These are phyloP conservation scores for Anneissia japonica DNA, from an alignment of 35 echinoderm and acorn worm genomes.

Conservation along the genomic window DNA sequence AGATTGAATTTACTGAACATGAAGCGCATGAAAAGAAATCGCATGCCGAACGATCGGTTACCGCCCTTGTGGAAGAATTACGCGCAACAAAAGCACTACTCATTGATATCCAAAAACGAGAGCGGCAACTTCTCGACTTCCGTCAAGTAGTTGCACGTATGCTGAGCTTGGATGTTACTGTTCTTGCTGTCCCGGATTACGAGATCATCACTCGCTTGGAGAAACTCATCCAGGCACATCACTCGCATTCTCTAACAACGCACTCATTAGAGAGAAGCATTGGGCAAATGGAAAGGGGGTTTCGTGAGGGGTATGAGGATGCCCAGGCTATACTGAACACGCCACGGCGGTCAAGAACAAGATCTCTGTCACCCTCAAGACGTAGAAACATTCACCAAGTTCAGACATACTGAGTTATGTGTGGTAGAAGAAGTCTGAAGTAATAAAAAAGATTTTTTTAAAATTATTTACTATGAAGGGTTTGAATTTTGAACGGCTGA, in stretches of 20 bases:
- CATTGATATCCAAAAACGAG: slow-evolving; percentile 50
- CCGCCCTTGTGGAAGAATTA: slow-evolving; percentile 51
- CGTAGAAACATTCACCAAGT: background rate
- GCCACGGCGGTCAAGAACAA: slow-evolving; percentile 21
- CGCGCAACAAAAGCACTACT: slow-evolving; percentile 75
- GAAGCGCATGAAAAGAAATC: slow-evolving; percentile 53
- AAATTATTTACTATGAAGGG: no score
- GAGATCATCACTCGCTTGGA: slow-evolving; percentile 93
- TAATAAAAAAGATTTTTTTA: no score
- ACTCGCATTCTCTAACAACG: slow-evolving; percentile 76
- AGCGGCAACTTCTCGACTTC: slow-evolving; percentile 87
- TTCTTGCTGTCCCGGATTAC: slow-evolving; percentile 86
- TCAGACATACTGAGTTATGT: background rate
- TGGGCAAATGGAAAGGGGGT: slow-evolving; percentile 56
- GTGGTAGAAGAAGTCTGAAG: background rate
- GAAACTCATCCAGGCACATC: slow-evolving; percentile 94
- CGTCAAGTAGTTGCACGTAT: slow-evolving; percentile 86
- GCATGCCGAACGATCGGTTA: slow-evolving; percentile 46
- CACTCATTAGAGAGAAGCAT: slow-evolving; percentile 65
- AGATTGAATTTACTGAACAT: slow-evolving; percentile 78
- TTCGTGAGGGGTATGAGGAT: slow-evolving; percentile 66
- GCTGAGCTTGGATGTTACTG: slow-evolving; percentile 78
- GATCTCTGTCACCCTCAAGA: slow-evolving; percentile 67
- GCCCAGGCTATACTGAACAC: slow-evolving; percentile 16
- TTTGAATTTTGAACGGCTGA: no score